Conservation (phyloP, 2,113 vertebrate species). For the Cyanoliseus patagonus region DNA sequence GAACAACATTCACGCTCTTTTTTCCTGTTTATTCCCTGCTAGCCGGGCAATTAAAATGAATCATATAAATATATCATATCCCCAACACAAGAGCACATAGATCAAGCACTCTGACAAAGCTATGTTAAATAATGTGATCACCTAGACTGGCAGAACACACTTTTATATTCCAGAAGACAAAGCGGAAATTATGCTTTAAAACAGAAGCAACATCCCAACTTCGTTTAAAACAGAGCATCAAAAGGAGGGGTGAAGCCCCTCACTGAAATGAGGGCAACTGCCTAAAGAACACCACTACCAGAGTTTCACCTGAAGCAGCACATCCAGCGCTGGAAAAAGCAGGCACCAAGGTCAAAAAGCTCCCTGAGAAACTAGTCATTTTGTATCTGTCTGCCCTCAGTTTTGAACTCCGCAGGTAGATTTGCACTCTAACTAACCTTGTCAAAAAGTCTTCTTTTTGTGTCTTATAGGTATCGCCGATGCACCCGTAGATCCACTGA, state of each 20-base stretch:
- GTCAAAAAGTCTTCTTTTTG: constrained; percentile 78
- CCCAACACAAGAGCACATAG: constrained; percentile 30
- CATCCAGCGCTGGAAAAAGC: constrained; percentile 14
- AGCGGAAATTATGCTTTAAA: constrained; percentile 34
- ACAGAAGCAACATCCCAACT: background rate
- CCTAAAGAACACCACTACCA: background rate
- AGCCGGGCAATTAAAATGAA: constrained; percentile 25
- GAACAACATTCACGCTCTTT: constrained; percentile 37
- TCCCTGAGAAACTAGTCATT: constrained; percentile 11
- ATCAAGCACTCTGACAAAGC: constrained; percentile 19
- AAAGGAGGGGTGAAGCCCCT: background rate
- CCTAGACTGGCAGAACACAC: constrained; percentile 10
- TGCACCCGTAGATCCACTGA: constrained; percentile 76
- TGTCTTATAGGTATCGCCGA: constrained; percentile 75
- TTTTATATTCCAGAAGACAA: constrained; percentile 16
- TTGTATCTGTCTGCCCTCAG: constrained; percentile 43
- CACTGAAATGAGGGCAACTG: background rate
- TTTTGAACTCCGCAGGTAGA: constrained; percentile 57
- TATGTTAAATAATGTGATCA: constrained; percentile 17
- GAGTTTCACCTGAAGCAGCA: constrained; percentile 23
- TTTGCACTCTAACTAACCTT: constrained; percentile 79
- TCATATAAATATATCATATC: background rate
- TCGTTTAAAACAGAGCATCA: constrained; percentile 14
- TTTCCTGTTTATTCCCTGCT: constrained; percentile 43
- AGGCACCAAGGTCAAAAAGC: background rate